Conservation (phyloP, 2,888 invertebrate genomes). For the Hydroisotoma schaefferi region DNA sequence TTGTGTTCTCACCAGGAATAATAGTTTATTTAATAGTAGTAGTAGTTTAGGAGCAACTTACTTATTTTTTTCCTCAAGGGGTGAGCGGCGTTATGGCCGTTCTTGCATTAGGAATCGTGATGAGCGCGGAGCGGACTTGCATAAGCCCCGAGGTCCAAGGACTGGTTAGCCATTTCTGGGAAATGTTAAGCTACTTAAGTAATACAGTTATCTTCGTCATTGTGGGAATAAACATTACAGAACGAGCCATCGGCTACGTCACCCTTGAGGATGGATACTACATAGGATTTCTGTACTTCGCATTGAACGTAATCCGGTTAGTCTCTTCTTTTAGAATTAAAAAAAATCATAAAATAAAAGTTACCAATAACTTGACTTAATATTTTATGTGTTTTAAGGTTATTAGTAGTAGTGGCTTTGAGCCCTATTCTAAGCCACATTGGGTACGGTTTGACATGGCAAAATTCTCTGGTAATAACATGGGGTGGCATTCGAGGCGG, state of each 20-base stretch:
- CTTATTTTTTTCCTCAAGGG: no score
- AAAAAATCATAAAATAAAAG: no score
- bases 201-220: constrained; percentile 62
- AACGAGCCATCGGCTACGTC: constrained; percentile 55
- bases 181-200: constrained; percentile 54
- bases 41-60: background rate
- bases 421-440: constrained; percentile 57
- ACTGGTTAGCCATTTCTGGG: constrained; percentile 53
- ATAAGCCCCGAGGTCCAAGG: constrained; percentile 54
- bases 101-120: constrained; percentile 53
- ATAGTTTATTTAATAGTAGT: background rate
- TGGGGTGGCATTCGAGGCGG: constrained; percentile 65
- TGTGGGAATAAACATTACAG: constrained; percentile 61
- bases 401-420: constrained; percentile 57
- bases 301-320: constrained; percentile 52
- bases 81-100: constrained; percentile 55
- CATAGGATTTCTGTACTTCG: constrained; percentile 54
- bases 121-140: constrained; percentile 52
- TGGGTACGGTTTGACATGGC: constrained; percentile 61
- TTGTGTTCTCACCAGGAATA: no score
- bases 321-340: no score
- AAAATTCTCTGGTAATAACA: constrained; percentile 58
- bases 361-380: no score
- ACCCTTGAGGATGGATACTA: constrained; percentile 56
- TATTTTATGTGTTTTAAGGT: no score